phyloP scores from a whole-genome alignment of 2,113 vertebrate genomes.

The Myiagra hebetior region DNA sequence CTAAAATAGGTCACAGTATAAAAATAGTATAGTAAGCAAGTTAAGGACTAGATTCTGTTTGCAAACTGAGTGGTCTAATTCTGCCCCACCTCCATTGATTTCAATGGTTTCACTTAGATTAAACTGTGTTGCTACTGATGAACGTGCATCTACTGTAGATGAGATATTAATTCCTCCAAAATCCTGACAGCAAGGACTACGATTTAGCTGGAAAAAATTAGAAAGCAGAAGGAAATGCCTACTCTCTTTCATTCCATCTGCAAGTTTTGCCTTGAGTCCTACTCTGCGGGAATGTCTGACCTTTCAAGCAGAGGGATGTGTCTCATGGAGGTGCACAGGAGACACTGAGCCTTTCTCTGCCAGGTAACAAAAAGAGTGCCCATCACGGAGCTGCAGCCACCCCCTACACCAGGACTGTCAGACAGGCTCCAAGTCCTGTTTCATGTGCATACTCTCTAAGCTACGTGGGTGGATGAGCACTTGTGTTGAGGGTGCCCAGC shows the following conservation, averaged over 20 bases:
- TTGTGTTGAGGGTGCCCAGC: neutral
- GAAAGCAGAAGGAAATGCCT: neutral
- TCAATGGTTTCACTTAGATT: neutral
- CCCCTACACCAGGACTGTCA: neutral
- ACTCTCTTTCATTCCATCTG: neutral
- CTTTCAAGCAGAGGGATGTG: neutral
- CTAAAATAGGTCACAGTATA: constrained; percentile 53
- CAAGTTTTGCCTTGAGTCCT: neutral
- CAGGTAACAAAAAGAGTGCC: neutral
- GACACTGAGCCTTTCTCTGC: neutral
- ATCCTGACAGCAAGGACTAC: neutral
- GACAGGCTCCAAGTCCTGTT: neutral
- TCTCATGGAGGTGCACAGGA: neutral
- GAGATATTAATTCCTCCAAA: neutral
- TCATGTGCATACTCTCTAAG: accelerated
- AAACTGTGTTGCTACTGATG: neutral
- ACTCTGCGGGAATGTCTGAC: neutral
- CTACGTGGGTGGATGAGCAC: accelerated
- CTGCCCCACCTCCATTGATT: neutral
- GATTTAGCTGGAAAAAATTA: neutral
- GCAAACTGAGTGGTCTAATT: neutral
- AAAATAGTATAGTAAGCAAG: constrained; percentile 48
- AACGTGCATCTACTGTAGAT: neutral
- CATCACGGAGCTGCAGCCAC: neutral
- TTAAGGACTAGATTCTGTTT: neutral